Evolutionary conservation across 2,797 vertebrate species (phyloP).

Genomic region (Gallinago nigripennis): DNA sequence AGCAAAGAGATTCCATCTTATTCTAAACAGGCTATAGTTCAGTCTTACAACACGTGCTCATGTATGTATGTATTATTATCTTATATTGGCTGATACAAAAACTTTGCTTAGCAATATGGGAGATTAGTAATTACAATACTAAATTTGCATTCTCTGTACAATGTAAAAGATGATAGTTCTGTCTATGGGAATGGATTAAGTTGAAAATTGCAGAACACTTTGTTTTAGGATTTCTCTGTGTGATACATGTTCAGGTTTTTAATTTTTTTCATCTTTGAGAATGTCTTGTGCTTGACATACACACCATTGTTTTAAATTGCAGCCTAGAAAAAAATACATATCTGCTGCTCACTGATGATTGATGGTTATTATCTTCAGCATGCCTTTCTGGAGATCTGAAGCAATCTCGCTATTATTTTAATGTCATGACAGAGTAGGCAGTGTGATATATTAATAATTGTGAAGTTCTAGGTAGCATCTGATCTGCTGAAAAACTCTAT

Average conservation of each 20-base stretch:
- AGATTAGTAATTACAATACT: background rate
- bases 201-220: background rate
- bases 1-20: background rate
- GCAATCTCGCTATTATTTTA: background rate
- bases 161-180: background rate
- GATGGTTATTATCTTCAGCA: background rate
- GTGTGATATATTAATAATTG: background rate
- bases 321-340: background rate
- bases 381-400: background rate
- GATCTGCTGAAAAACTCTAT: background rate
- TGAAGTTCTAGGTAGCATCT: background rate
- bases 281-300: background rate
- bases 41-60: background rate
- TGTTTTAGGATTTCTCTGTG: background rate
- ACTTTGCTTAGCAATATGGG: background rate
- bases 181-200: background rate
- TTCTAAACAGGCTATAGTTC: background rate
- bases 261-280: background rate
- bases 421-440: background rate
- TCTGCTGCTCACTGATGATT: background rate
- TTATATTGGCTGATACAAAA: background rate
- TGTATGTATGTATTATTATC: background rate
- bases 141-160: background rate
- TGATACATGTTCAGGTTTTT: background rate
- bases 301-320: background rate